Base-by-base conservation (phyloP, 2,888 invertebrate genomes). In the Rhagium mordax region DNA sequence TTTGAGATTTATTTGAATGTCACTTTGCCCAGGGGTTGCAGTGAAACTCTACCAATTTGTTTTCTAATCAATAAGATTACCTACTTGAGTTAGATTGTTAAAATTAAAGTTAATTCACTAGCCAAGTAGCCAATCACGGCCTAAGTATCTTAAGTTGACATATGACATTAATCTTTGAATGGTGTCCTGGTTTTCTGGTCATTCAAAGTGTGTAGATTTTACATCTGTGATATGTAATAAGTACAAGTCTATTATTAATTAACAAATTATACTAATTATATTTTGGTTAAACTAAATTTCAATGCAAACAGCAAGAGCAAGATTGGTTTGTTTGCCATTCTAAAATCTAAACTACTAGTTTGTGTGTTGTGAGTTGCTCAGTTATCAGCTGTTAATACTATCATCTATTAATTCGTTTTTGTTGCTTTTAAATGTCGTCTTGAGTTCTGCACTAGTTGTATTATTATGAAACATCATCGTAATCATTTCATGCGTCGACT, bases 391-490 rank as follows among this genome's bases (percentile, higher is more conserved):
- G 65, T 20, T 53, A n/a, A 3, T n/a, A 10, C 16, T 65, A 53
- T 65, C 53, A 18, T 5, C 2, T 20, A 41, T 41, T 20, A 55
- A 18, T 51, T 18, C 10, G n/a, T 41, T 53, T 27, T 33, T 55
- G 5, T 49, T 4, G 64, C 27, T 18, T 41, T 13, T 64, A 16
- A 15, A 51, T 15, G 55, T 29, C 20, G 53, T 29, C 41, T 4
- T 55, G 15, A n/a, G 47, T 41, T n/a, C 57, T 2, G 3, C 1
- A 24, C 10, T 47, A 15, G 24, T 33, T 15, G 15, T 20, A 8
- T 15, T 51, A 67, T 24, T 67, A 72, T 72, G 72, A 72, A 72
- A 72, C 64, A 72, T 48, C 64, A 48, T 49, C 27, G n/a, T 8
- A 48, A 64, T 33, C 49, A 51, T 33, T 33, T 61, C 33, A 41